Evolutionary conservation across 2,888 invertebrate species (phyloP).

Genomic region (Ectemnius cavifrons): DNA sequence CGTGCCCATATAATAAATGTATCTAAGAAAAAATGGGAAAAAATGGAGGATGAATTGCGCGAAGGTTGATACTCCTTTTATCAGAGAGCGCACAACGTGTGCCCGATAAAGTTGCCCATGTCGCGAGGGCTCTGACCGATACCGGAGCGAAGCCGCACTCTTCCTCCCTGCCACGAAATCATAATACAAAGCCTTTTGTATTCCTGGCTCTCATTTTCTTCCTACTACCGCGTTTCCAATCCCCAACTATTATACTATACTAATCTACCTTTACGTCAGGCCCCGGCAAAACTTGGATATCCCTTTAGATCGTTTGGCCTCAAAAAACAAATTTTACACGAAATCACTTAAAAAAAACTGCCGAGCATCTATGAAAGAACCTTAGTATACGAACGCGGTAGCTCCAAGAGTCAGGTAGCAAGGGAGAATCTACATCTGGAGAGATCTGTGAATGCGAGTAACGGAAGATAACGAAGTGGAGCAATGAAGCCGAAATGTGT

Average conservation of each 20-base stretch:
- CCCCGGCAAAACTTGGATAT: too few relatives aligned
- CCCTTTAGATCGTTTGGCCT: too few relatives aligned
- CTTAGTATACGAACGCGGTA: too few relatives aligned
- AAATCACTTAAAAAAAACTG: too few relatives aligned
- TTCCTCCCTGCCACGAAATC: slow-evolving; percentile 40
- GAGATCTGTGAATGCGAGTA: neutral
- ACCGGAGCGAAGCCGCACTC: slow-evolving; percentile 46
- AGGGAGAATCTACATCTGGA: too few relatives aligned
- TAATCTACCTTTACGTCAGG: too few relatives aligned
- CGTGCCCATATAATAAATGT: neutral
- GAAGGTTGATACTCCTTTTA: slow-evolving; percentile 57
- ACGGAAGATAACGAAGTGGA: neutral
- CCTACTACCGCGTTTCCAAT: neutral
- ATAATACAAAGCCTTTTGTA: slow-evolving; percentile 46
- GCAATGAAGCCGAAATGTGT: neutral
- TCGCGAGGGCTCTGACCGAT: slow-evolving; percentile 68
- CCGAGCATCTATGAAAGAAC: too few relatives aligned
- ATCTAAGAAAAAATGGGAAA: slow-evolving; percentile 17
- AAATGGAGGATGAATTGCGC: slow-evolving; percentile 47
- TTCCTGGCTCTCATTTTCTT: neutral
- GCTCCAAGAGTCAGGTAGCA: too few relatives aligned
- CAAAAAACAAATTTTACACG: too few relatives aligned
- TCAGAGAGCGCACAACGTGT: slow-evolving; percentile 56
- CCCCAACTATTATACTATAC: neutral
- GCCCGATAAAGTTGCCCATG: slow-evolving; percentile 59